phyloP scores from a whole-genome alignment of 2,888 invertebrate genomes.

The Heliothis peltigera region DNA sequence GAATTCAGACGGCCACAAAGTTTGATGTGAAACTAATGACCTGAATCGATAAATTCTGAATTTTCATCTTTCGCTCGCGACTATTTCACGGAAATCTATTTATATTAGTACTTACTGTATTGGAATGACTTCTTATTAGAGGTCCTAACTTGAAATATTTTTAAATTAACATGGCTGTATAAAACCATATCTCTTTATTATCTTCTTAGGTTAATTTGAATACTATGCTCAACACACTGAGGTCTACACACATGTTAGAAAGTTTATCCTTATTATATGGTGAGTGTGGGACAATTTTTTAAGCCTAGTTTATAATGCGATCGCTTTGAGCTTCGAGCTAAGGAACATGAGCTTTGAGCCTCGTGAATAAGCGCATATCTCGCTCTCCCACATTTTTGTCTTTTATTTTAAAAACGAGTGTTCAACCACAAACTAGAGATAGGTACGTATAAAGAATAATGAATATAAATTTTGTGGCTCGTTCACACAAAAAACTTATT shows the following conservation, averaged over 20 bases:
- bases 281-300: background rate
- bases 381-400: background rate
- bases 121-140: background rate
- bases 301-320: background rate
- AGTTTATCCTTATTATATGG: background rate
- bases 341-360: no score
- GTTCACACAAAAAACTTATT: background rate
- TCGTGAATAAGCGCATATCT: background rate
- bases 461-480: background rate
- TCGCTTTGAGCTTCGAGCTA: background rate
- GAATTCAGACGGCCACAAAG: background rate
- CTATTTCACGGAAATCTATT: background rate
- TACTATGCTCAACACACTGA: background rate
- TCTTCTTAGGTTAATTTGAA: no score
- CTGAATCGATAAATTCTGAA: background rate
- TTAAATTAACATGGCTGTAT: no score
- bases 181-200: no score
- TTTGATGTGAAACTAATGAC: background rate
- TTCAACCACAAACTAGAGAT: background rate
- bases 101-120: no score
- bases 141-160: no score
- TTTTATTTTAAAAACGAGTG: background rate
- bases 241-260: background rate
- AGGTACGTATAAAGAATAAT: no score
- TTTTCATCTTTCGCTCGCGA: background rate